Evolutionary conservation across 1,140 invertebrate genomes (phyloP), one percentile per base, ranked within the genome.

Genomic region (Calephelis virginiensis): DNA sequence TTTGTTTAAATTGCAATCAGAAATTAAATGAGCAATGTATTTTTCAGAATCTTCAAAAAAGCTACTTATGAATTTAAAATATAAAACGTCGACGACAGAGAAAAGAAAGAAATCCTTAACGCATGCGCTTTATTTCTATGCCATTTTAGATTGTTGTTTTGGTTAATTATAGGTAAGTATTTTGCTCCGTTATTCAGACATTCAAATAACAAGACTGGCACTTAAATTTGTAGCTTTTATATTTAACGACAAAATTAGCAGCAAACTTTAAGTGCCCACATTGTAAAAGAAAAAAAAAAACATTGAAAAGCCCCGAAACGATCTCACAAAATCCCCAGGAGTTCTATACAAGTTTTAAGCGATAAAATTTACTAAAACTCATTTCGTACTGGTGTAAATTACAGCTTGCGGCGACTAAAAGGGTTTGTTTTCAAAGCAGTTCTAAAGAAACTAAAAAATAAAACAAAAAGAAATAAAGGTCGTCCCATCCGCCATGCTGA

Each of bases 401-500:
- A 87, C 85, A 83, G 74, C 77, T 67, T 68, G 80, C 82, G 82
- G 80, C 76, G 75, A 77, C 77, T 75, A 81, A 85, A 82, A 81
- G 78, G 82, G 83, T 82, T 85, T 81, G 73, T 72, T 89, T 86
- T 86, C 84, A 89, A 89, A 86, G 84, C 78, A 73, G 65, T 62
- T 75, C 67, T 70, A 81, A 80, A 83, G 78, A 83, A 86, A 81
- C 71, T 78, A 80, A 81, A 83, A 76, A 77, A 80, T 73, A 74
- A 79, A 75, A 70, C 74, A 74, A 86, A 86, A 84, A 83, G 79
- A 84, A 87, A 83, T 80, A 77, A 82, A 82, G 80, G 74, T 72
- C 72, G 82, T 74, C 77, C 79, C 81, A 85, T 86, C 83, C 86
- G 86, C 86, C 86, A 89, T 86, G 78, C 78, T 86, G 83, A 86